Evolutionary conservation across 2,888 invertebrate species (phyloP).

Genomic region (Drosophila paranaensis): DNA sequence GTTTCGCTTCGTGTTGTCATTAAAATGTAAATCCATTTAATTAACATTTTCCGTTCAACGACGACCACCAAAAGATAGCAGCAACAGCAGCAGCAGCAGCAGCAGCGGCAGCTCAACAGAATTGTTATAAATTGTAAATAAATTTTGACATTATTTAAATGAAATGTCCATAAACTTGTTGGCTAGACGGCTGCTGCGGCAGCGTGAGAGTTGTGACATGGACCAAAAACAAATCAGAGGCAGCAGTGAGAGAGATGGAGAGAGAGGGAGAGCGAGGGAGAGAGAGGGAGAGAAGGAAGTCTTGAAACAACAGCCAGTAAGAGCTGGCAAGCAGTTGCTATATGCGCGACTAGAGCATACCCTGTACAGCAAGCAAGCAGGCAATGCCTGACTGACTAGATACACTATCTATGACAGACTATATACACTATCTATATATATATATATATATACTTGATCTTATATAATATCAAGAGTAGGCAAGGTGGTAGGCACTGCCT

Average conservation of each 20-base stretch:
- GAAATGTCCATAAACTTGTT: conserved; percentile 52
- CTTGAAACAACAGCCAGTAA: background rate
- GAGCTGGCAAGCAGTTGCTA: background rate
- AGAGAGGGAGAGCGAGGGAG: background rate
- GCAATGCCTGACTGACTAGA: background rate
- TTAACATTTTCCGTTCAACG: conserved; percentile 70
- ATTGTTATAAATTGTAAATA: conserved; percentile 80
- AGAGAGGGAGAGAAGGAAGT: conserved; percentile 2
- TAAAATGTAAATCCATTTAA: conserved; percentile 80
- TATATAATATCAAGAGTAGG: no score
- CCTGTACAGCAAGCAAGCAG: background rate
- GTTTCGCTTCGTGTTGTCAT: conserved; percentile 76
- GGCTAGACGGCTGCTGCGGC: conserved; percentile 33
- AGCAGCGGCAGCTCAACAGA: conserved; percentile 27
- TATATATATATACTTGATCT: no score
- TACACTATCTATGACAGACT: no score
- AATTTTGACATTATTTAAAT: conserved; percentile 68
- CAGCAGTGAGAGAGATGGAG: background rate
- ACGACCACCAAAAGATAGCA: conserved; percentile 75
- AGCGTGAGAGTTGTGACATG: conserved; percentile 68
- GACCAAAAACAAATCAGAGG: conserved; percentile 23
- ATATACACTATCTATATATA: no score
- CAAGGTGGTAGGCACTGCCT: no score
- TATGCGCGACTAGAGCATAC: background rate
- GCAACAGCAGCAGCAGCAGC: conserved; percentile 26